Evolutionary conservation across 2,888 invertebrate genomes (phyloP).

Genomic region (Erebia aethiops): DNA sequence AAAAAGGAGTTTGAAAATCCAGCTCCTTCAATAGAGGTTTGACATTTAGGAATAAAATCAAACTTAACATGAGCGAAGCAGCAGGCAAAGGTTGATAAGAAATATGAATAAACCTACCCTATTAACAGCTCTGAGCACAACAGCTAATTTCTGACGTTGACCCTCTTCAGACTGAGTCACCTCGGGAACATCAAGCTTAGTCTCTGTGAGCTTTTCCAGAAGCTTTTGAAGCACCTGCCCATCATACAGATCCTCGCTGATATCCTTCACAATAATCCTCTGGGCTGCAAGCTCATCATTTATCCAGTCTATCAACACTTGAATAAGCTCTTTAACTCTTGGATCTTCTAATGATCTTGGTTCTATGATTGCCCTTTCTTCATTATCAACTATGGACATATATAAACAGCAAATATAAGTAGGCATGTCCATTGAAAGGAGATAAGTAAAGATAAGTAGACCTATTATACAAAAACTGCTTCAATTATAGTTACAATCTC

Average conservation of each 20-base stretch:
- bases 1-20: no score
- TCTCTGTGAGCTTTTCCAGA: constrained; percentile 92
- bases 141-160: constrained; percentile 95
- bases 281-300: constrained; percentile 98
- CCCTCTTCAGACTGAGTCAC: constrained; percentile 99
- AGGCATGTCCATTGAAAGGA: not conserved
- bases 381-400: constrained; percentile 93
- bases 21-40: no score
- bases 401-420: not conserved
- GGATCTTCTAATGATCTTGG: constrained; percentile 93
- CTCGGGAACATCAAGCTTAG: constrained; percentile 97
- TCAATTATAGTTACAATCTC: no score
- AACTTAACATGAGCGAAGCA: no score
- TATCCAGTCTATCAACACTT: constrained; percentile 97
- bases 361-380: constrained; percentile 97
- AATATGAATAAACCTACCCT: constrained; percentile 77
- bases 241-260: constrained; percentile 98
- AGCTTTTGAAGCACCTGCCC: constrained; percentile 91
- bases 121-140: constrained; percentile 95
- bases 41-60: no score
- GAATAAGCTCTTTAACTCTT: constrained; percentile 91
- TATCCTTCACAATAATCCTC: constrained; percentile 97
- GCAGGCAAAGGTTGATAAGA: no score
- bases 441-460: no score
- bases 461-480: no score